Evolutionary conservation across 2,888 invertebrate genomes (phyloP), one percentile per base, ranked within the genome.

Genomic region (Epistrophella euchroma): DNA sequence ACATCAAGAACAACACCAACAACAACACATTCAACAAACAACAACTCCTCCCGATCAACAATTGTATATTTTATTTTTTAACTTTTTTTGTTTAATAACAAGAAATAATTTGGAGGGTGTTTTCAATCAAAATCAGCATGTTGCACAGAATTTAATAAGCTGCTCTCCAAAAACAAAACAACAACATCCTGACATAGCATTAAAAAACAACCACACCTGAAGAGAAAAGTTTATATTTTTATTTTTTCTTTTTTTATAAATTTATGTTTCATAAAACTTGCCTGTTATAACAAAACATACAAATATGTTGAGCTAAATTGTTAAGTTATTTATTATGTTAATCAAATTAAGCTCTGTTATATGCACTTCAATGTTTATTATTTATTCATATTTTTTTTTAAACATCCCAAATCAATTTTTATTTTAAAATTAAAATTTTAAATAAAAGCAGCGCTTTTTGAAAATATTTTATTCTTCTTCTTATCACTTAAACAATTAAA

Each of bases 371-470:
- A 68, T 81, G 62, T 75, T 80, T 74, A 56, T 68, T 60, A 40
- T 71, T 66, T 66, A 47, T 47, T 66, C 6, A 80, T 55, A 55
- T 43, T 75, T 72, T 68, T 68, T 56, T 85, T 47, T 74, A 52
- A 52, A 62, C 32, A 32, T 52, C 32, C 74, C 58, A 78, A 78
- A 40, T 43, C 13, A 45, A 43, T 56, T 74, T 78, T 22, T n/a
- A 13, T 47, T 28, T 66, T 50, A n/a, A 37, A 37, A 11, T 11
- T 43, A 64, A 64, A 62, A 55, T 45, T 40, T 66, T 45, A 22
- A 45, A 45, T 40, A 75, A 80, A 84, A 84, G 84, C 84, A 84
- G 84, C 40, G 84, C 84, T 84, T 85, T 85, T 78, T 17, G n/a
- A 28, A 19, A 74, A 43, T 22, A 66, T 9, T 40, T 40, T 52